Conservation (phyloP, 2,797 vertebrate species). For the Melopsittacus undulatus region DNA sequence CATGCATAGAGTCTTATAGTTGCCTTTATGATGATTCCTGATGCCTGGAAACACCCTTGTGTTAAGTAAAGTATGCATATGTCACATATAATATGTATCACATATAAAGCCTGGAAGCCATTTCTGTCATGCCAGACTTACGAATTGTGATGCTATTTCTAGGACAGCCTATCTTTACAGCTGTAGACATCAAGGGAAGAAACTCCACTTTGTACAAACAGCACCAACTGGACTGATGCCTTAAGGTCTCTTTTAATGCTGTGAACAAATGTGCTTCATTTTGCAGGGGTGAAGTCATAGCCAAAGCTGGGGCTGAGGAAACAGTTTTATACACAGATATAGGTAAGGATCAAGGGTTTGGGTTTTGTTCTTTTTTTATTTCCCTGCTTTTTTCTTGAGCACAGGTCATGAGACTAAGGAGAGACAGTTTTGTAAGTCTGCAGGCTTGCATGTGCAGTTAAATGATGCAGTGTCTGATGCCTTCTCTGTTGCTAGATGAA, state of each 20-base stretch:
- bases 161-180: background rate
- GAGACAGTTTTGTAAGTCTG: background rate
- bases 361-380: background rate
- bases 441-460: background rate
- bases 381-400: background rate
- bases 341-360: constrained; percentile 77
- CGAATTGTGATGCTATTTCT: background rate
- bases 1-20: background rate
- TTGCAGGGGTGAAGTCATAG: constrained; percentile 93
- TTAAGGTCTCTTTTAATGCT: background rate
- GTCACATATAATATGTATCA: background rate
- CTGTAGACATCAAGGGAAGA: background rate
- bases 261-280: constrained; percentile 37
- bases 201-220: background rate
- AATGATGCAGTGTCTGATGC: background rate
- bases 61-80: background rate
- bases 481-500: background rate
- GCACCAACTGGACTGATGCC: constrained; percentile 13
- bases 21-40: background rate
- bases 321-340: constrained; percentile 87
- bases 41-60: background rate
- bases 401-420: background rate
- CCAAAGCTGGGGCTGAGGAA: constrained; percentile 88
- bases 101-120: background rate
- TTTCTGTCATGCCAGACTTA: background rate